phyloP scores from a whole-genome alignment of 35 echinoderm and acorn worm genomes.

The Strongylocentrotus purpuratus region DNA sequence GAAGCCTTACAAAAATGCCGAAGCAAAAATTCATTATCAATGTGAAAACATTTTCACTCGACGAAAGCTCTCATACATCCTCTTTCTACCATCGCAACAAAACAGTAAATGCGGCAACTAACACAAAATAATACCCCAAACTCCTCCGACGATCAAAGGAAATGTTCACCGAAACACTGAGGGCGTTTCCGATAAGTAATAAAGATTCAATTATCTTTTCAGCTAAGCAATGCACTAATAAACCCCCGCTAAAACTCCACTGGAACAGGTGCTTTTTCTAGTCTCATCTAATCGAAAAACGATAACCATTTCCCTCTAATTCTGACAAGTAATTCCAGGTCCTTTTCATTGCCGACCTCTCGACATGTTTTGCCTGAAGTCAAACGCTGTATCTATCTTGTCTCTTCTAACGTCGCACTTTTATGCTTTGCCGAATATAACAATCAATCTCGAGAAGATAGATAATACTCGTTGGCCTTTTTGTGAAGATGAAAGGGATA shows the following conservation, averaged over 20 bases:
- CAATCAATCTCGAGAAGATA: not conserved
- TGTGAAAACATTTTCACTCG: not conserved
- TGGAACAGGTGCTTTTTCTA: conserved; percentile 26
- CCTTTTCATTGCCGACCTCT: conserved; percentile 29
- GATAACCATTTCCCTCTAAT: conserved; percentile 41
- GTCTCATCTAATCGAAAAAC: conserved; percentile 35
- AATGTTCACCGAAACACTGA: not conserved
- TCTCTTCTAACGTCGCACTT: not conserved
- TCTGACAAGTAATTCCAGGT: conserved; percentile 21
- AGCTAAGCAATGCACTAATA: not conserved
- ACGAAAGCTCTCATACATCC: not conserved
- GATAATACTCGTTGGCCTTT: not conserved
- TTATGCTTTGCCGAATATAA: conserved; percentile 12
- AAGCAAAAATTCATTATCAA: not conserved
- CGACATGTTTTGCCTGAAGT: not conserved
- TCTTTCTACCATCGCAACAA: not conserved
- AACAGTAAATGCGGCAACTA: not conserved
- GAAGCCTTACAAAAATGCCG: not conserved
- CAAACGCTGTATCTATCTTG: not conserved
- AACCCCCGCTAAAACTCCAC: not conserved
- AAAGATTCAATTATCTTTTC: conserved; percentile 38
- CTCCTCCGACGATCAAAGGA: not conserved
- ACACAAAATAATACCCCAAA: not conserved
- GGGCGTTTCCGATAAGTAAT: conserved; percentile 37
- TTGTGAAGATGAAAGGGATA: not conserved